These are phyloP conservation scores for Lepus europaeus DNA, from an alignment of 2,113 vertebrate species.

Conservation along the genomic window DNA sequence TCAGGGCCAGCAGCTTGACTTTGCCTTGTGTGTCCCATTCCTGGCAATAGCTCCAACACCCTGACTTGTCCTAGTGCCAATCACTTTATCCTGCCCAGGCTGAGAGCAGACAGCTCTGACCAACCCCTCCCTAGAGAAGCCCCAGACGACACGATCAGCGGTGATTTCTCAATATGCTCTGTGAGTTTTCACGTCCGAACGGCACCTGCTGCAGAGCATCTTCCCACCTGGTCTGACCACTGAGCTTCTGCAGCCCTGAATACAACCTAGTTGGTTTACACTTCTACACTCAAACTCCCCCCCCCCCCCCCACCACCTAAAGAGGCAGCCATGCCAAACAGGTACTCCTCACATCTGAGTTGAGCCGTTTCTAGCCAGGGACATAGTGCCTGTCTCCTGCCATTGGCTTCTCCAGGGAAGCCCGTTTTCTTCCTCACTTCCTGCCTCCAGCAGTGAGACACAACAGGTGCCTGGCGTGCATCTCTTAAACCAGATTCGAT, in stretches of 20 bases:
- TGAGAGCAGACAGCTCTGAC: background rate
- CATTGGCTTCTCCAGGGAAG: background rate
- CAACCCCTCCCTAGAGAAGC: background rate
- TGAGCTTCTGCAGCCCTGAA: background rate
- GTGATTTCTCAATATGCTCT: background rate
- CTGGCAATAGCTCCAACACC: background rate
- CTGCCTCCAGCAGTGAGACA: background rate
- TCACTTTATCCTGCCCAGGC: background rate
- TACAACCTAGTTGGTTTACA: background rate
- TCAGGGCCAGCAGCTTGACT: background rate
- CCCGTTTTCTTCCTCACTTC: background rate
- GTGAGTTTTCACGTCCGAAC: background rate
- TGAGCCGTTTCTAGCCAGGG: too few relatives aligned
- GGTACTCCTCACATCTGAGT: too few relatives aligned
- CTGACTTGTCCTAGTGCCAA: too few relatives aligned
- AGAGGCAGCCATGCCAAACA: too few relatives aligned
- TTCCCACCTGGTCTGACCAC: background rate
- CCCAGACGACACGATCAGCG: fast-evolving
- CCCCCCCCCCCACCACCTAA: too few relatives aligned
- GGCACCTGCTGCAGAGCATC: background rate
- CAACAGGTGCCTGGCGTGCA: too few relatives aligned
- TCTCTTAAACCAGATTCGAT: background rate
- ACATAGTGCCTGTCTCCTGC: background rate
- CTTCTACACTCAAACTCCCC: background rate
- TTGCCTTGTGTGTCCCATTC: background rate